phyloP scores from a whole-genome alignment of 2,113 vertebrate species.

The Microcebus jonahi region DNA sequence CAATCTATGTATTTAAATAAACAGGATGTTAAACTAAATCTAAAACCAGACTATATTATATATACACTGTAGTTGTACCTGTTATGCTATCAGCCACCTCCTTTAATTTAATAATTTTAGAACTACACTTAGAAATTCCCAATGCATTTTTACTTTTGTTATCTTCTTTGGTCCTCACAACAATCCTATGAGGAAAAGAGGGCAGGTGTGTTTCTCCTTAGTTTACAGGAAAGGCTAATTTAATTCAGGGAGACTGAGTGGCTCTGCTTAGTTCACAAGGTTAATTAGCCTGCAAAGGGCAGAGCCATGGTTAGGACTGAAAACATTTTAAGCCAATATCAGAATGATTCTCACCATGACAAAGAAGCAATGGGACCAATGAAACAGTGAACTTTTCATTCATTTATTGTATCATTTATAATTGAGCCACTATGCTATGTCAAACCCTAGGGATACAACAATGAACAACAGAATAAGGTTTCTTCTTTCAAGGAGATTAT shows the following conservation, averaged over 20 bases:
- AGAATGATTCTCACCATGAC: background rate
- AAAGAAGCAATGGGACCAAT: background rate
- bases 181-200: background rate
- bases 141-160: background rate
- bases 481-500: background rate
- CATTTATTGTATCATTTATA: background rate
- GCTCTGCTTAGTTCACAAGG: background rate
- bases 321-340: background rate
- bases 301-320: background rate
- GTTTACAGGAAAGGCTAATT: background rate
- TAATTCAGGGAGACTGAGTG: background rate
- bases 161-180: background rate
- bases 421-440: background rate
- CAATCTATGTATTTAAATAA: background rate
- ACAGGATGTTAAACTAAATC: background rate
- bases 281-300: background rate
- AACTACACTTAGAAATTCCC: background rate
- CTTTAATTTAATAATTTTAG: background rate
- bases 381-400: background rate
- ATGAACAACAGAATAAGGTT: background rate
- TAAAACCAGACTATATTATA: background rate
- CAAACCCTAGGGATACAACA: background rate
- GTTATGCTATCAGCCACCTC: background rate
- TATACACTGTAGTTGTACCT: background rate
- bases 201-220: background rate